Evolutionary conservation across 2,797 vertebrate genomes (phyloP).

Genomic region (Taeniopygia guttata): DNA sequence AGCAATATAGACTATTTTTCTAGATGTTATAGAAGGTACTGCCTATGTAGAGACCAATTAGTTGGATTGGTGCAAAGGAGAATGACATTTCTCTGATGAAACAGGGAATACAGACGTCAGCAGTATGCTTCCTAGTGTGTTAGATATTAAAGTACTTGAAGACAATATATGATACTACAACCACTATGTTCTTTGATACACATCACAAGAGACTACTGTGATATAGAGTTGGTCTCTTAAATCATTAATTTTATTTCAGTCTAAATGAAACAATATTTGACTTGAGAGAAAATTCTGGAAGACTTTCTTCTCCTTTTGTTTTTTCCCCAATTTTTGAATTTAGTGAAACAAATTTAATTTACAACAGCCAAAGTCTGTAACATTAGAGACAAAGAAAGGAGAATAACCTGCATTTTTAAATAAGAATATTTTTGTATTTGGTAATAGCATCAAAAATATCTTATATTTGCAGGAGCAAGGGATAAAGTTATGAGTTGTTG

Average conservation of each 20-base stretch:
- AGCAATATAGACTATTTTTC: not conserved
- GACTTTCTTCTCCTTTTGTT: not conserved
- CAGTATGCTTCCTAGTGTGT: not conserved
- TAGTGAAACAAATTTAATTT: not conserved
- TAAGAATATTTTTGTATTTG: not conserved
- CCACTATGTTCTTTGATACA: not conserved
- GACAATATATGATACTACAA: not conserved
- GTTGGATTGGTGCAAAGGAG: not conserved
- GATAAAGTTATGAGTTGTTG: not conserved
- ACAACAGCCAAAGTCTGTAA: not conserved
- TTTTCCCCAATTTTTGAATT: fast-evolving
- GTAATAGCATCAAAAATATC: not conserved
- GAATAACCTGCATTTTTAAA: not conserved
- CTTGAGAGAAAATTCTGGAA: not conserved
- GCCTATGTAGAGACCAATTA: fast-evolving
- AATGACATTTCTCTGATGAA: not conserved
- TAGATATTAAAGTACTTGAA: not conserved
- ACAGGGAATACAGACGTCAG: not conserved
- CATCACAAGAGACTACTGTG: not conserved
- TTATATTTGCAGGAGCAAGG: not conserved
- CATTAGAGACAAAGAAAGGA: not conserved
- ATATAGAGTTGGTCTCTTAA: not conserved
- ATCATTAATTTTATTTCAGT: not conserved
- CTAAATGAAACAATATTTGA: not conserved
- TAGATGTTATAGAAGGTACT: not conserved